Conservation (phyloP, 2,797 vertebrate genomes). For the Poliocrania exsul region DNA sequence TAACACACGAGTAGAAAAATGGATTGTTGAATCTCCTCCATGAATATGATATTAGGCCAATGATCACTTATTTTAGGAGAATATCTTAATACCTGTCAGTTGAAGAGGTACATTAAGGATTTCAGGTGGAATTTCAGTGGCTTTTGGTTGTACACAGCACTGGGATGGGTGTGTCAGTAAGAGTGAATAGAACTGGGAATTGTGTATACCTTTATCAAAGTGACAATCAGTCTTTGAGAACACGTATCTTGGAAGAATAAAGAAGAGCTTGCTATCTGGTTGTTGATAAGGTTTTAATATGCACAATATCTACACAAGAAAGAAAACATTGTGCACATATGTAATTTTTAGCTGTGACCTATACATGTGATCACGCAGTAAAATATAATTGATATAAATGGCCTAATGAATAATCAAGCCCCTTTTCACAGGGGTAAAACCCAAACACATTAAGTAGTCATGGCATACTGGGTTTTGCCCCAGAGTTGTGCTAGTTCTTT, state of each 20-base stretch:
- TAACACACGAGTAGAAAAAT: conserved; percentile 1
- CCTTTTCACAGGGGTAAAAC: neutral
- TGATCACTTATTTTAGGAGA: neutral
- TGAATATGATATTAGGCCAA: neutral
- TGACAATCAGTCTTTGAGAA: neutral
- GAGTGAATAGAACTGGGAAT: neutral
- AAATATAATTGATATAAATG: neutral
- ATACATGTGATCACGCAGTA: neutral
- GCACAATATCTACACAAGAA: neutral
- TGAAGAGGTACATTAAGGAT: neutral
- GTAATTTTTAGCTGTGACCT: neutral
- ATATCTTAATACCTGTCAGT: neutral
- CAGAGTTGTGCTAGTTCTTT: neutral
- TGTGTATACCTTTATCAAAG: neutral
- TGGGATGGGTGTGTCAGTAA: neutral
- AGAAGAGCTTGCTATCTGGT: neutral
- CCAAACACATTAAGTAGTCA: neutral
- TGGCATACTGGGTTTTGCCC: neutral
- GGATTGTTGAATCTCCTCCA: neutral
- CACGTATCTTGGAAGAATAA: neutral
- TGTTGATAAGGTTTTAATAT: neutral
- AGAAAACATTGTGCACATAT: rapidly evolving
- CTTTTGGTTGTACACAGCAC: neutral
- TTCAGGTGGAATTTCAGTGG: neutral
- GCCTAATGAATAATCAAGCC: neutral